These are phyloP conservation scores for Drosophila leontia DNA, from an alignment of 1,140 invertebrate genomes.

Conservation along the genomic window DNA sequence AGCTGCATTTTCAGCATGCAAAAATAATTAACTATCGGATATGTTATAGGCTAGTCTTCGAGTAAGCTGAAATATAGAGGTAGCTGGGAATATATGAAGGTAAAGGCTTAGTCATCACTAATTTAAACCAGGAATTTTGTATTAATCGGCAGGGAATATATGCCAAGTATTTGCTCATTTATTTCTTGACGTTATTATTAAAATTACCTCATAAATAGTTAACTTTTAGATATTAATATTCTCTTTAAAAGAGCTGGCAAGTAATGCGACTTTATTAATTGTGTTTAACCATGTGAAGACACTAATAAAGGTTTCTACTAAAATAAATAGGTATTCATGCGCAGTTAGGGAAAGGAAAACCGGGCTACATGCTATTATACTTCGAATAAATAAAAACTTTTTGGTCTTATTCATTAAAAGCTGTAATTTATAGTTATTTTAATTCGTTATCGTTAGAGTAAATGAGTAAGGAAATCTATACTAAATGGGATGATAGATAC, in stretches of 20 bases:
- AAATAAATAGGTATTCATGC: background rate
- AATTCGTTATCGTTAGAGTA: background rate
- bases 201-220: background rate
- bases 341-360: background rate
- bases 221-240: background rate
- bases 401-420: no score
- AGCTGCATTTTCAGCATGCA: slow-evolving; percentile 3
- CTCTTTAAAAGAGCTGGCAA: background rate
- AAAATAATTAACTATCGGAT: background rate
- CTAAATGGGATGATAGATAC: background rate
- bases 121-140: background rate
- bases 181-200: background rate
- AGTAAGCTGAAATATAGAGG: background rate
- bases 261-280: background rate
- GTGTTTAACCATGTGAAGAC: slow-evolving; percentile 2
- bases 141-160: background rate
- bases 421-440: background rate
- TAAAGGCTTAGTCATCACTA: background rate
- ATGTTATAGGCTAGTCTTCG: background rate
- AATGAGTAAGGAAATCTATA: background rate
- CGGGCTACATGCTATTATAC: background rate
- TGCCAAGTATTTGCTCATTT: background rate
- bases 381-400: background rate
- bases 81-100: background rate
- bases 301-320: background rate